Evolutionary conservation across 1,140 invertebrate genomes (phyloP).

Genomic region (Pseudomyrmex gracilis): DNA sequence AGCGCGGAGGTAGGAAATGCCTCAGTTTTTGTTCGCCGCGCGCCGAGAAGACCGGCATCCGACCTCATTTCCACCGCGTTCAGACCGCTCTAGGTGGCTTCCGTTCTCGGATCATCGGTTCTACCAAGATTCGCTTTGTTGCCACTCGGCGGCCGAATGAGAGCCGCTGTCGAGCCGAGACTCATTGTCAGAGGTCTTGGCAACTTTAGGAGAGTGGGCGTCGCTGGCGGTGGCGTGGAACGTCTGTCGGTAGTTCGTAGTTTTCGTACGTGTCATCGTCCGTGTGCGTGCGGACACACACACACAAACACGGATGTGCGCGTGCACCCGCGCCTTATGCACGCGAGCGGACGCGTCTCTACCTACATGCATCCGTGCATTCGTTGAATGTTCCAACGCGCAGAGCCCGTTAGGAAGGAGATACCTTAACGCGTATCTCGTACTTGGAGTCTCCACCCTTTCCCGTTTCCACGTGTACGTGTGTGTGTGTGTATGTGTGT

Average conservation of each 20-base stretch:
- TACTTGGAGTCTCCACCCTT: slow-evolving; percentile 15
- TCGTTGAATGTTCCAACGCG: slow-evolving; percentile 8
- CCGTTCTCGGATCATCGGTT: slow-evolving; percentile 53
- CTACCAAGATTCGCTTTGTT: slow-evolving; percentile 60
- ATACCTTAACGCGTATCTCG: slow-evolving; percentile 58
- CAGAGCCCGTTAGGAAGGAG: slow-evolving; percentile 9
- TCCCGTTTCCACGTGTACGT: slow-evolving; percentile 14
- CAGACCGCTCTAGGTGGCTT: slow-evolving; percentile 27
- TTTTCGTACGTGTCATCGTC: slow-evolving; percentile 61
- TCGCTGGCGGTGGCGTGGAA: slow-evolving; percentile 58
- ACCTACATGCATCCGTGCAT: slow-evolving; percentile 45
- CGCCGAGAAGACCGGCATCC: slow-evolving; percentile 28
- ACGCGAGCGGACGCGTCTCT: slow-evolving; percentile 30
- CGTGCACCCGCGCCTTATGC: background rate
- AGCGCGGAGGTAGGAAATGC: slow-evolving; percentile 14
- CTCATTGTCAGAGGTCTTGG: slow-evolving; percentile 75
- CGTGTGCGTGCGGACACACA: background rate
- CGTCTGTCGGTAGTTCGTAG: slow-evolving; percentile 59
- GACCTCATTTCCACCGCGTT: slow-evolving; percentile 54
- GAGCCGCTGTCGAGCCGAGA: slow-evolving; percentile 60
- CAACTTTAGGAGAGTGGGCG: slow-evolving; percentile 69
- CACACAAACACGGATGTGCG: background rate
- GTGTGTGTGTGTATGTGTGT: too few relatives aligned
- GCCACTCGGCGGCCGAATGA: slow-evolving; percentile 48
- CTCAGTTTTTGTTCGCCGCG: slow-evolving; percentile 49